phyloP scores from a whole-genome alignment of 2,113 vertebrate genomes.

The Ifrita kowaldi region DNA sequence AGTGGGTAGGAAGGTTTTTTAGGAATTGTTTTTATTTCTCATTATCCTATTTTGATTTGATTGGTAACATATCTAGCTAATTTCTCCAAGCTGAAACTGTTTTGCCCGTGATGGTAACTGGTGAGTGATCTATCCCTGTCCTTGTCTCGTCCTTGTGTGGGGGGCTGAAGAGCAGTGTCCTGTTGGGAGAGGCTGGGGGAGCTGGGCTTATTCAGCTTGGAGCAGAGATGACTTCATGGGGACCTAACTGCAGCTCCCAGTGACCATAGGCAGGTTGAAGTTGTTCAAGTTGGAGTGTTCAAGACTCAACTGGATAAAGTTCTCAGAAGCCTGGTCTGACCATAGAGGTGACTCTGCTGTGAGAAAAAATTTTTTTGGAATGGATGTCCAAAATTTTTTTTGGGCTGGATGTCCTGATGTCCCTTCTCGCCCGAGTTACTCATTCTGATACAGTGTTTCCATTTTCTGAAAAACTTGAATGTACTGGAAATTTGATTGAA shows the following conservation, averaged over 20 bases:
- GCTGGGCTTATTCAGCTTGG: not conserved
- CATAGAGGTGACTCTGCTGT: fast-evolving
- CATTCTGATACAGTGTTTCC: not conserved
- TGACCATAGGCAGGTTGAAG: not conserved
- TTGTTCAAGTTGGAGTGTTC: not conserved
- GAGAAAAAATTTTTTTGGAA: not conserved
- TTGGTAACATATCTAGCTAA: not conserved
- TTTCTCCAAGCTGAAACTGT: not conserved
- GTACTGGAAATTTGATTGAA: not conserved
- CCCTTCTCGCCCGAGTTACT: fast-evolving
- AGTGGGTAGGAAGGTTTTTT: not conserved
- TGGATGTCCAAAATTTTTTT: not conserved
- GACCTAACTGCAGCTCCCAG: not conserved
- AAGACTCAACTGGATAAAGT: not conserved
- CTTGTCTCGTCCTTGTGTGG: not conserved
- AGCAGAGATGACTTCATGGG: not conserved
- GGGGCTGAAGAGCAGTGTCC: not conserved
- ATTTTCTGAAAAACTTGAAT: not conserved
- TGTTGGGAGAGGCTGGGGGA: not conserved
- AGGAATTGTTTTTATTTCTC: not conserved
- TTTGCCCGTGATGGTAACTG: not conserved
- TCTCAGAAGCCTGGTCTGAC: not conserved
- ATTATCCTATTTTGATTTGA: not conserved
- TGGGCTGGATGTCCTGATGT: not conserved
- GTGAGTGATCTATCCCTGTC: not conserved